These are phyloP conservation scores for Nibea coibor DNA, from an alignment of 2,113 vertebrate species.

Conservation along the genomic window DNA sequence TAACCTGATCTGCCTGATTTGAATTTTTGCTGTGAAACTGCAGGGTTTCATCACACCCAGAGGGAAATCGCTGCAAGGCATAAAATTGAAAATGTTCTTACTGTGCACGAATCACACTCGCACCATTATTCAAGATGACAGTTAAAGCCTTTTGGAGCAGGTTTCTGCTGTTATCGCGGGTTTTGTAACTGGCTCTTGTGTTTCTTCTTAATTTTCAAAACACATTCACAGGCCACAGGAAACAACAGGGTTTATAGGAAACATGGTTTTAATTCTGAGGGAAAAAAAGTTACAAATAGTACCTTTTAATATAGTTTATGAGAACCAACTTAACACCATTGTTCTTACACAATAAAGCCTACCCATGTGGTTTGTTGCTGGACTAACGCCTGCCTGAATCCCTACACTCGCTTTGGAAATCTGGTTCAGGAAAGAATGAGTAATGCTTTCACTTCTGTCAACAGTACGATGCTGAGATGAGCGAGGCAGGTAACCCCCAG, in stretches of 20 bases:
- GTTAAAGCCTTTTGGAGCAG: constrained; percentile 38
- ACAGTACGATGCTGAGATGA: constrained; percentile 8
- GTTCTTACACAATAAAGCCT: constrained; percentile 58
- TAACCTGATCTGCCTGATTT: neutral
- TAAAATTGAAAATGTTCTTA: constrained; percentile 29
- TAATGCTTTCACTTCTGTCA: constrained; percentile 35
- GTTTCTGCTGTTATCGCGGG: constrained; percentile 37
- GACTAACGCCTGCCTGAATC: constrained; percentile 34
- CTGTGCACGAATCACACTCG: constrained; percentile 23
- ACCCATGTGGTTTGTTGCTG: constrained; percentile 52
- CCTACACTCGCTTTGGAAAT: constrained; percentile 13
- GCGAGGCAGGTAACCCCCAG: constrained; percentile 33
- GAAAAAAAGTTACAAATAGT: constrained; percentile 68
- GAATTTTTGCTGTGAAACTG: neutral
- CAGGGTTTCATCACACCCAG: constrained; percentile 5
- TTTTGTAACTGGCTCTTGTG: constrained; percentile 10
- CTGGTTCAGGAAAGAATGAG: constrained; percentile 52
- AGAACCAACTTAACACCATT: constrained; percentile 60
- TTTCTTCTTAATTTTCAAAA: constrained; percentile 35
- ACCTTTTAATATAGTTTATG: constrained; percentile 65
- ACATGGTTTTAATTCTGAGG: constrained; percentile 66
- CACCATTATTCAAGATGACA: constrained; percentile 39
- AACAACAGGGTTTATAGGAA: constrained; percentile 62
- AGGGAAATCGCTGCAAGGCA: constrained; percentile 2
- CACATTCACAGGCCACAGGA: constrained; percentile 57